Percentiles rank a stretch among this genome's conserved stretches.
phyloP scores from a whole-genome alignment of 2,888 invertebrate genomes.

The Heliconius charithonia region DNA sequence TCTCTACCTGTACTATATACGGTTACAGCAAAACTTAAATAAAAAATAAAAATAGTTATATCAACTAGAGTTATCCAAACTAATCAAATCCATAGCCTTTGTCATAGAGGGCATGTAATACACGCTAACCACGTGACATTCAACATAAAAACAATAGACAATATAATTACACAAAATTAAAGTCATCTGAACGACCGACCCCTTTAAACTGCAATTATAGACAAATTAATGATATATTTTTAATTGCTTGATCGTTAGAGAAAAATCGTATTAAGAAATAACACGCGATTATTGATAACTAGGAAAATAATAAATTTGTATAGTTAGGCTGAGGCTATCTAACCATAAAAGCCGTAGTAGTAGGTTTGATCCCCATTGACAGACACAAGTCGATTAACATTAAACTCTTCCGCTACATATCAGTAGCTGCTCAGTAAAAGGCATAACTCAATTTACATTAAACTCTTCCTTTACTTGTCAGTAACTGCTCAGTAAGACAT shows the following conservation, averaged over 20 bases:
- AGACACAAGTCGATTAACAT: too few species aligned
- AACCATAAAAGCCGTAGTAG: too few species aligned
- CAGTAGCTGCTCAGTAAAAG: too few species aligned
- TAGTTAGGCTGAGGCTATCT: too few species aligned
- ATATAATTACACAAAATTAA: slow-evolving; percentile 1
- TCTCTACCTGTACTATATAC: too few species aligned
- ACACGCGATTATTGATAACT: not conserved
- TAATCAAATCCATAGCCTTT: not conserved
- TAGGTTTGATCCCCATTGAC: too few species aligned
- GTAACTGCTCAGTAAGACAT: too few species aligned
- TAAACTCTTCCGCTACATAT: too few species aligned
- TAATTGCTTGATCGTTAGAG: not conserved
- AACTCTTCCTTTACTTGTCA: too few species aligned
- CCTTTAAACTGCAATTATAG: not conserved
- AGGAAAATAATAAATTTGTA: not conserved
- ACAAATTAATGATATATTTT: not conserved
- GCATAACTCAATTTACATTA: too few species aligned
- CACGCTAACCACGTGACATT: not conserved
- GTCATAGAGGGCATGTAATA: not conserved
- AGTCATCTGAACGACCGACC: not conserved
- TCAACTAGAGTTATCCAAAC: not conserved
- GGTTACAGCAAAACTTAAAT: not conserved
- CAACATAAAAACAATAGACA: not conserved
- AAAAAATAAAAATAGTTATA: not conserved
- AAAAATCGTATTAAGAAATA: not conserved